Evolutionary conservation across 2,888 invertebrate species (phyloP).

Genomic region (Ophonus ardosiacus): DNA sequence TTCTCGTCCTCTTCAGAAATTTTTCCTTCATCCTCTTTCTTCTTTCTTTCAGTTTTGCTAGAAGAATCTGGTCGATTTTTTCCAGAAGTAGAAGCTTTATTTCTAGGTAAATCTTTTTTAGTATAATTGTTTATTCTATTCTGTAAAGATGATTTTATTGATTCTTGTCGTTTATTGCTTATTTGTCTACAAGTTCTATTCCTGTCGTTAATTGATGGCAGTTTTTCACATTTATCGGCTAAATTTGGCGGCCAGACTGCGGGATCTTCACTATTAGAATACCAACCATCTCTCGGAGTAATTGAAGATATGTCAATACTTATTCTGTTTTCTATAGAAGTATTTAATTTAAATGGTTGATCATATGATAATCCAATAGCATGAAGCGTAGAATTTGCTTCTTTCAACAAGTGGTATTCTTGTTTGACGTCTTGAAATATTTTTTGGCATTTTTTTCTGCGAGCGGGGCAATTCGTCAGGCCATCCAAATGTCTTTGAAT

Average conservation of each 20-base stretch:
- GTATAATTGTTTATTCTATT: slow-evolving; percentile 67
- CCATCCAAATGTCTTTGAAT: slow-evolving; percentile 89
- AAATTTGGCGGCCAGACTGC: slow-evolving; percentile 89
- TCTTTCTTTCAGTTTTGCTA: slow-evolving; percentile 72
- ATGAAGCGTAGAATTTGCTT: slow-evolving; percentile 85
- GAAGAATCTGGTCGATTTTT: slow-evolving; percentile 73
- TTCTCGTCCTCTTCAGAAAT: slow-evolving; percentile 82
- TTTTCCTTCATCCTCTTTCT: slow-evolving; percentile 80
- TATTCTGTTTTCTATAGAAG: slow-evolving; percentile 76
- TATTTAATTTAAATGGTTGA: slow-evolving; percentile 76
- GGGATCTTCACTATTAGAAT: slow-evolving; percentile 70
- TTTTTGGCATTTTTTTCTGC: slow-evolving; percentile 94
- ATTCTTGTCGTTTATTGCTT: slow-evolving; percentile 86
- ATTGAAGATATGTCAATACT: slow-evolving; percentile 74
- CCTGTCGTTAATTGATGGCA: background rate
- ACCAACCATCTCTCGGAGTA: slow-evolving; percentile 28
- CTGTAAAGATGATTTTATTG: slow-evolving; percentile 30
- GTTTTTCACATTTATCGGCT: slow-evolving; percentile 50
- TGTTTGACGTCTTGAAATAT: slow-evolving; percentile 79
- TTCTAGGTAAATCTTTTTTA: slow-evolving; percentile 72
- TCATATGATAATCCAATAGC: slow-evolving; percentile 84
- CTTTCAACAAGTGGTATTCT: slow-evolving; percentile 94
- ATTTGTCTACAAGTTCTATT: slow-evolving; percentile 81
- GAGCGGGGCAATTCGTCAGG: slow-evolving; percentile 85
- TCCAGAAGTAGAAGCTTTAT: slow-evolving; percentile 73